Evolutionary conservation across 1,140 invertebrate species (phyloP), one percentile per base, ranked within the genome.

Genomic region (Drosophila nebulosa): DNA sequence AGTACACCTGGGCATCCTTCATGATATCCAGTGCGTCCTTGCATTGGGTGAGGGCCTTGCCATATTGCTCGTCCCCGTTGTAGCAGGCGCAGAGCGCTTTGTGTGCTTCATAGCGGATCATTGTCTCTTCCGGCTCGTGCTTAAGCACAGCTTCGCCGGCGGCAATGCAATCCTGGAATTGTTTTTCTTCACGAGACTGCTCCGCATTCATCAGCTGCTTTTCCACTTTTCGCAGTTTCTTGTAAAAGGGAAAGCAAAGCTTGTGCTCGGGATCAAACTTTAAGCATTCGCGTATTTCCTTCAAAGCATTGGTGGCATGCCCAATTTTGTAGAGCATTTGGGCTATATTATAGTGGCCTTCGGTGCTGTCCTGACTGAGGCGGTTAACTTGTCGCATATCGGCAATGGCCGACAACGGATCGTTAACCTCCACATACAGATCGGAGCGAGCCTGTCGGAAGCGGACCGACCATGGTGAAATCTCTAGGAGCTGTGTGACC

Each of bases 261-360:
- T 98, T 98, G 92, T 99, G 98, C 84, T 99, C 99, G 0, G 98
- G 98, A 93, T 99, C 99, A 22, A 99, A 93, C 92, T 99, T 99
- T 7, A 99, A 93, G 92, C 99, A 99, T 92, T 99, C 98, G 21
- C 99, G 94, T 74, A 99, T 96, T 93, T 99, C 97, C 91, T 95
- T 96, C 22, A 99, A 92, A 6, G 98, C 95, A 89, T 99, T 97
- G 14, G 97, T 95, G 30, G 97, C 96, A 78, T 99, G 96, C 9
- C 98, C 98, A 53, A 98, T 93, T 74, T 95, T 93, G 92, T 99
- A 99, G 36, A 98, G 94, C 39, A 99, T 92, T 36, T 93, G 92
- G 26, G 97, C 95, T 0, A 99, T 93, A 74, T 97, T 96, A 62
- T 95, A 95, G 91, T 95, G 98, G 0, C 97, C 97, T 58, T 95